A percentile compares a stretch with the other conserved stretches of the same genome.
phyloP scores from a whole-genome alignment of 2,797 vertebrate genomes.

The Lepidocolaptes lacrymiger region DNA sequence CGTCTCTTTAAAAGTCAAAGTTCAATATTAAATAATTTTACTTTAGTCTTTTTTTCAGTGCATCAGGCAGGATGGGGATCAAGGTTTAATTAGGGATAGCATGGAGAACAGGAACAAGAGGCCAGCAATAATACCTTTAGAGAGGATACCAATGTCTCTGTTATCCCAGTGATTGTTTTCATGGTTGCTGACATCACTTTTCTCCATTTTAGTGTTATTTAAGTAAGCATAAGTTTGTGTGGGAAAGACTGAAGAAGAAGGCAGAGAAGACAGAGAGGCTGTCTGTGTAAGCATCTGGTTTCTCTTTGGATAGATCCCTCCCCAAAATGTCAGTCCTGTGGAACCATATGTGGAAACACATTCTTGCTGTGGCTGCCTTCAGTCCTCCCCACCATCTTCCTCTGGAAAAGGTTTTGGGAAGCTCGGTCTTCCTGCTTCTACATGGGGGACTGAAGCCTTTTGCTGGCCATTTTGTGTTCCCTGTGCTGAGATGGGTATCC shows the following conservation, averaged over 20 bases:
- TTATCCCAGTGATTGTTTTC: background rate
- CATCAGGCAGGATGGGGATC: background rate
- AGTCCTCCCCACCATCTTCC: background rate
- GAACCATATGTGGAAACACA: background rate
- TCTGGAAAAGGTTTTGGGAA: background rate
- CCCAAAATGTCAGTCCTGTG: background rate
- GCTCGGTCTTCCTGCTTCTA: background rate
- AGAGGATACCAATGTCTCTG: background rate
- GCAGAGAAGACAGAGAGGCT: background rate
- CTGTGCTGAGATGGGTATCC: background rate
- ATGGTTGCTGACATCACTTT: background rate
- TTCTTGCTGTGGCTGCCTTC: background rate
- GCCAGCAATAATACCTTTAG: background rate
- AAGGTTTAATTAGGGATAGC: background rate
- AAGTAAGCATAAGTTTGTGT: background rate
- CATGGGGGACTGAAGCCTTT: accelerated
- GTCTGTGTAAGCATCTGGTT: background rate
- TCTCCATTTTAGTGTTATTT: background rate
- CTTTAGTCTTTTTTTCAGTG: background rate
- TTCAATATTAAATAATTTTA: background rate
- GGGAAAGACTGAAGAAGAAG: background rate
- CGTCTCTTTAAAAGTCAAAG: background rate
- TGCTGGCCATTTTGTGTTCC: accelerated
- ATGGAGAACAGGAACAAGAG: background rate
- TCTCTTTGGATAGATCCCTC: background rate